Evolutionary conservation across 2,797 vertebrate genomes (phyloP), one percentile per base, ranked within the genome.

Genomic region (Danio albolineatus): DNA sequence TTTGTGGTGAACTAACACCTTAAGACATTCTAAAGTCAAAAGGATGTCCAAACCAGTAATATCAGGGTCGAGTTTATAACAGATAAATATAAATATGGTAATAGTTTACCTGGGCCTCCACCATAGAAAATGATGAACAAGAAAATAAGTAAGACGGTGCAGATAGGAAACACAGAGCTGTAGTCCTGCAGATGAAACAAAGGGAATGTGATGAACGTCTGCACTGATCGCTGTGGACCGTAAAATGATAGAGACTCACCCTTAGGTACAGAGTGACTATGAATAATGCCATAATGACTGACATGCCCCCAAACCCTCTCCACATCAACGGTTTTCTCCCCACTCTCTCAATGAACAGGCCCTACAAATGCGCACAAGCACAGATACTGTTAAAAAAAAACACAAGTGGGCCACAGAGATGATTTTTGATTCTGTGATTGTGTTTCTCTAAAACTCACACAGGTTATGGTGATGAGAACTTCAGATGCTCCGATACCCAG

Each of bases 51-150:
- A 28, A 28, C 28, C 28, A 28, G 28, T 28, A 28, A 28, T 59
- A 1, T 28, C 28, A 28, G 28, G 28, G 28, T 28, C 28, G 28
- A 28, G 28, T 28, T 28, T 28, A 28, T 28, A 62, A n/a, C 8
- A 9, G 65, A 67, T 49, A n/a, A 5, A 28, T 5, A 7, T 13
- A 53, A 53, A 19, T 57, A 49, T 53, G 9, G 9, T 36, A 86
- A 56, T n/a, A 51, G 85, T 92, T 82, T 87, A 96, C 96, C 92
- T 87, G 95, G 95, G 43, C 96, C 95, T 89, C 91, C 90, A 2
- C 87, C 86, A 83, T 89, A 95, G 83, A 82, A 92, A 84, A 96
- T 83, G 65, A 94, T 87, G 83, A 94, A 94, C 81, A 93, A 73
- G 87, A 95, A 90, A 73, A 95, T 87, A 17, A 95, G 86, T 62